Percentiles rank a stretch among this genome's conserved stretches.
These are phyloP conservation scores for Perccottus glenii DNA, from an alignment of 2,113 vertebrate genomes.

Conservation along the genomic window DNA sequence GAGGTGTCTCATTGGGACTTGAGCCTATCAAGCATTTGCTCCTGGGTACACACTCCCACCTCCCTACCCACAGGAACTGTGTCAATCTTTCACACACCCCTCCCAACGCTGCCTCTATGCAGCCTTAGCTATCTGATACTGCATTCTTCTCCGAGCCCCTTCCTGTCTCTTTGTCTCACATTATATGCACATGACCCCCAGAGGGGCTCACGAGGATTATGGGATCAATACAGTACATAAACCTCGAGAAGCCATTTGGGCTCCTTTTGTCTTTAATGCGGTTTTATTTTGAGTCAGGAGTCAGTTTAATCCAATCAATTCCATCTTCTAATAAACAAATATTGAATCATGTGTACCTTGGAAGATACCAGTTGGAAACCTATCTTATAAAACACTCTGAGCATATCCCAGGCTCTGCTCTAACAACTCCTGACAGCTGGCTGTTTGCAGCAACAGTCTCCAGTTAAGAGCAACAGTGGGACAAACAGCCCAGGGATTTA, in stretches of 20 bases:
- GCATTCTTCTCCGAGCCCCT: slow-evolving; percentile 48
- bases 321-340: too few species aligned
- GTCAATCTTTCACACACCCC: slow-evolving; percentile 41
- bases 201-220: slow-evolving; percentile 26
- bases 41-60: slow-evolving; percentile 38
- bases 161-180: slow-evolving; percentile 59
- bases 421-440: neutral
- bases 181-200: slow-evolving; percentile 53
- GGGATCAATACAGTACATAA: slow-evolving; percentile 52
- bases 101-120: slow-evolving; percentile 22
- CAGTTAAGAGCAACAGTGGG: neutral
- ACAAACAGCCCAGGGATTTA: slow-evolving; percentile 4
- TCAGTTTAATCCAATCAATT: neutral
- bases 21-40: slow-evolving; percentile 58
- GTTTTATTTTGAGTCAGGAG: slow-evolving; percentile 18
- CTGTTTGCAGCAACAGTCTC: neutral
- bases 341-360: too few species aligned
- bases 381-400: neutral
- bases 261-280: slow-evolving; percentile 39
- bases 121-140: slow-evolving; percentile 54
- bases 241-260: slow-evolving; percentile 38
- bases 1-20: slow-evolving; percentile 59
- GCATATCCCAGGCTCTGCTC: neutral
- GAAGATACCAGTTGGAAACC: too few species aligned
- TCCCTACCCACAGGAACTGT: slow-evolving; percentile 48